Base-by-base conservation (phyloP, 92 coral and sea anemone genomes). In the Pocillopora grandis region DNA sequence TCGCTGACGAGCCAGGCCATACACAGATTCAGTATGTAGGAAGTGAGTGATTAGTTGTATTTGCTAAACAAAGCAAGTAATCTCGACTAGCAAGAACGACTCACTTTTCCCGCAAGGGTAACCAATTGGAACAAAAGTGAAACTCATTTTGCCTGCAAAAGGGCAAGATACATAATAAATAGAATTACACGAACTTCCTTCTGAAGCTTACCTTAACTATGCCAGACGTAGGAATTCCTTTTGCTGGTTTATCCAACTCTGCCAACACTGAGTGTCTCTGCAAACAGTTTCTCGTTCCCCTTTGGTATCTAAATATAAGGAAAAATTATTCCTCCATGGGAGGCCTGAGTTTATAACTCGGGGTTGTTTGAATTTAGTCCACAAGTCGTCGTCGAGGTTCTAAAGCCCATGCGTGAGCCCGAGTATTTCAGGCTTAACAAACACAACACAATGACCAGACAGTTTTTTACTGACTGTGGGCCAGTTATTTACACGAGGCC, bases 201-300 rank as follows among this genome's bases (percentile, higher is more conserved):
- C 98, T 93, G 52, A 23, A 33, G 3, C 79, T 63, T 62, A 96
- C 98, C 95, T 94, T 96, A n/a, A 96, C 96, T 35, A 88, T 92
- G 13, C 98, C 98, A 37, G 94, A 90, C 58, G 94, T 85, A 16
- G 98, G 98, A 77, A 94, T 68, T n/a, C 82, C 89, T 62, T 60
- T 57, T 0, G 64, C 72, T 12, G 98, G 95, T 33, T 83, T 87
- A 66, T 96, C 98, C 52, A 87, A 87, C 52, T 90, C 95, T 8
- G 88, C 86, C 36, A 85, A 76, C 9, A 96, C 80, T 5, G 76
- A 68, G 84, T 96, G 98, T 60, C 98, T 88, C 85, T 66, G 84
- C 9, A 23, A 16, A 67, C 95, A 91, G 71, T 72, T 77, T 42
- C 62, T 80, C 64, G 66, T 82, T 79, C 84, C 91, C 67, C 91